Conservation (phyloP, 2,113 vertebrate species). For the Phoxinus phoxinus region DNA sequence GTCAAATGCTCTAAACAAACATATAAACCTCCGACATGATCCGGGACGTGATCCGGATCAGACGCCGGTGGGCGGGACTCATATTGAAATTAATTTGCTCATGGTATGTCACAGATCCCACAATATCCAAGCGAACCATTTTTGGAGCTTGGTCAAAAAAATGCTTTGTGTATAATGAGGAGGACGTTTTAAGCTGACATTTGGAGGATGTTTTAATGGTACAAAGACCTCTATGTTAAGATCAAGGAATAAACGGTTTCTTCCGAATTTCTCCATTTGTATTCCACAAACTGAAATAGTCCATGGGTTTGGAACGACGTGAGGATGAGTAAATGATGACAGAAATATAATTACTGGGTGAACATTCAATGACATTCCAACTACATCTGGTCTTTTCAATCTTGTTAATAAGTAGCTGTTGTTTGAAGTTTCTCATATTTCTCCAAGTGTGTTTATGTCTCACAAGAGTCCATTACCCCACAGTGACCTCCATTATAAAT, state of each 20-base stretch:
- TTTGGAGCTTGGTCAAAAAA: too few species aligned
- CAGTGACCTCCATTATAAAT: background rate
- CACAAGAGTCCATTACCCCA: constrained; percentile 14
- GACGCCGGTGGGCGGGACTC: too few species aligned
- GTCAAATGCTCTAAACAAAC: too few species aligned
- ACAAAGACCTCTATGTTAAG: too few species aligned
- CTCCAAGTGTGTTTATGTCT: constrained; percentile 1
- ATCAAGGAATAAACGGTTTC: background rate
- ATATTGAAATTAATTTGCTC: too few species aligned
- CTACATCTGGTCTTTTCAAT: background rate
- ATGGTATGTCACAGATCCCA: too few species aligned
- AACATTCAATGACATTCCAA: background rate
- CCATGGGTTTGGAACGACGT: background rate
- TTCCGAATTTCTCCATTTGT: background rate
- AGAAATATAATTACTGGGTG: background rate
- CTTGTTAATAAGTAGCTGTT: constrained; percentile 21
- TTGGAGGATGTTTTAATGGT: too few species aligned
- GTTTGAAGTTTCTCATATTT: background rate
- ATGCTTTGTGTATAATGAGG: too few species aligned
- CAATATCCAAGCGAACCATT: too few species aligned
- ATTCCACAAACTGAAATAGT: background rate
- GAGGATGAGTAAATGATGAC: background rate
- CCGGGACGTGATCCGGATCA: too few species aligned
- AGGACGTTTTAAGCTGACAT: too few species aligned
- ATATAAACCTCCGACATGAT: too few species aligned